Percentiles rank a stretch among this genome's conserved stretches.
These are phyloP conservation scores for Rhopalosiphum padi DNA, from an alignment of 1,140 invertebrate species.

Conservation along the genomic window DNA sequence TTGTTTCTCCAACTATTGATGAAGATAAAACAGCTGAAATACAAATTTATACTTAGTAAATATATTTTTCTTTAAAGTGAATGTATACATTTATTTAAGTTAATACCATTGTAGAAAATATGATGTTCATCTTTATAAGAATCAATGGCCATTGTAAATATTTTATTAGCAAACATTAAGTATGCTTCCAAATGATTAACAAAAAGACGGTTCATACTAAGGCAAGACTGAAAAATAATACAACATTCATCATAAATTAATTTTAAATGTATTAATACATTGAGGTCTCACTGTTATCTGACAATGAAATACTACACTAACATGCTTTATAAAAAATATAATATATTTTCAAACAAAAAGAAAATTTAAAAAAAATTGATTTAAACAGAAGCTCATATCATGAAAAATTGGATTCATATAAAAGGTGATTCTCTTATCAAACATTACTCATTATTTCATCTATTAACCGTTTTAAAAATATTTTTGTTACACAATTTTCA, in stretches of 20 bases:
- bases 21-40: constrained; percentile 46
- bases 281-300: too few relatives aligned
- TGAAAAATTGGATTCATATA: background rate
- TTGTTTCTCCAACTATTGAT: constrained; percentile 52
- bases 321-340: too few relatives aligned
- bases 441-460: too few relatives aligned
- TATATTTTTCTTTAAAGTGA: background rate
- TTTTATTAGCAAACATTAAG: constrained; percentile 38
- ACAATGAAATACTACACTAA: too few relatives aligned
- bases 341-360: too few relatives aligned
- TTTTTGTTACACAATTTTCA: too few relatives aligned
- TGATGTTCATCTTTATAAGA: constrained; percentile 38
- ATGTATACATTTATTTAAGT: background rate
- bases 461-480: too few relatives aligned
- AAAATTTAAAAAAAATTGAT: too few relatives aligned
- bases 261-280: background rate
- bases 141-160: constrained; percentile 17
- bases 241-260: background rate
- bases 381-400: background rate
- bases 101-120: constrained; percentile 17
- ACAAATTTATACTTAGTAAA: background rate
- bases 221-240: constrained; percentile 38
- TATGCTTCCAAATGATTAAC: constrained; percentile 52
- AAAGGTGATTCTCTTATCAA: too few relatives aligned
- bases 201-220: constrained; percentile 47